Percentiles rank a stretch among this genome's conserved stretches.
phyloP scores from a whole-genome alignment of 2,113 vertebrate species.

The Gallinago media region DNA sequence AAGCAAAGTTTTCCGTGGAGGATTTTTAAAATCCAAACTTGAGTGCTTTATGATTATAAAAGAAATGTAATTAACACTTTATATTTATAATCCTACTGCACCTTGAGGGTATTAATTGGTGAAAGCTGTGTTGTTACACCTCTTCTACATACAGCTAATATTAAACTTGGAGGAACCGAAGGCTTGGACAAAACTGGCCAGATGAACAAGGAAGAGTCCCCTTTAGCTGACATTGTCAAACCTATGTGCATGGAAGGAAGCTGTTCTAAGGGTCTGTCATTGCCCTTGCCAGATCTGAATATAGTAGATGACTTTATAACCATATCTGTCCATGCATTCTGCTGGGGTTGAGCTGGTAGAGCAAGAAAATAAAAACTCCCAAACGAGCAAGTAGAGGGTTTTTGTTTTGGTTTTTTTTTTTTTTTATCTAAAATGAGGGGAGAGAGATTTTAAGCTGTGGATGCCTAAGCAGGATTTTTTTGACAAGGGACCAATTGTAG shows the following conservation, averaged over 20 bases:
- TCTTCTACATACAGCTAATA: not conserved
- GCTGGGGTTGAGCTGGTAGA: not conserved
- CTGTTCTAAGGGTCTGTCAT: not conserved
- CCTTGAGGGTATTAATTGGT: not conserved
- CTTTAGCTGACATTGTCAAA: not conserved
- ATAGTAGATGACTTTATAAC: not conserved
- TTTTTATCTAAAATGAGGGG: not conserved
- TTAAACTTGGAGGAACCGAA: not conserved
- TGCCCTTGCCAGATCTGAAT: not conserved
- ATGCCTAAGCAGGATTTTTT: not conserved
- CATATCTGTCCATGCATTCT: not conserved
- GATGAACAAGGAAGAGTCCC: not conserved
- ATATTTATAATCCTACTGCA: not conserved
- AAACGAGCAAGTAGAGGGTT: not conserved
- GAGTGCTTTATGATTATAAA: not conserved
- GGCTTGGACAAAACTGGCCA: not conserved
- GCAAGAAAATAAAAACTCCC: not conserved
- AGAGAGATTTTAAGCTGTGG: not conserved
- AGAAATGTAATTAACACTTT: constrained; percentile 16
- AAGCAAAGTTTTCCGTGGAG: not conserved
- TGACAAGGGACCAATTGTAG: not conserved
- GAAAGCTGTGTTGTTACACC: not conserved
- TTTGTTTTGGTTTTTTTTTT: not conserved
- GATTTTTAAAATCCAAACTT: not conserved
- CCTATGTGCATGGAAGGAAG: not conserved